Conservation (phyloP, 2,113 vertebrate genomes). For the Octodon degus region DNA sequence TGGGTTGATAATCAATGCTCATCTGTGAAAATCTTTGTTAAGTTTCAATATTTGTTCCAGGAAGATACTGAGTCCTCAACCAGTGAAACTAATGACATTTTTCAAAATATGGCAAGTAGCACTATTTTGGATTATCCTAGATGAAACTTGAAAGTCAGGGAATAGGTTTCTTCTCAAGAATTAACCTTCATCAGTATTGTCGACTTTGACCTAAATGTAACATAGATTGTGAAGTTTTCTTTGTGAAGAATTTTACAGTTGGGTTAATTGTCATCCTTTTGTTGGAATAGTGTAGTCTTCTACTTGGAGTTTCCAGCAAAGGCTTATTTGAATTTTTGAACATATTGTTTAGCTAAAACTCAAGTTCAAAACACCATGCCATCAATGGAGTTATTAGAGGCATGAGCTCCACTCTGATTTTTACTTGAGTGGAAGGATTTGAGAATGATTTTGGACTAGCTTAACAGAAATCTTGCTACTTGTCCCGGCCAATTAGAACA, state of each 20-base stretch:
- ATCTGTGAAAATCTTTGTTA: neutral
- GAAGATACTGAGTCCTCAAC: neutral
- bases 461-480: neutral
- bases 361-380: neutral
- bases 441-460: neutral
- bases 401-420: neutral
- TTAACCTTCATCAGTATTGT: neutral
- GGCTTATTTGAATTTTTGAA: neutral
- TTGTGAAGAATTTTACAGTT: neutral
- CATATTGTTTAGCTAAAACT: slow-evolving; percentile 21
- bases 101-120: slow-evolving; percentile 43
- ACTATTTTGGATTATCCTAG: neutral
- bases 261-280: neutral
- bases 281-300: neutral
- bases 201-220: neutral
- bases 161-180: neutral
- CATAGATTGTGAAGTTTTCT: slow-evolving; percentile 2
- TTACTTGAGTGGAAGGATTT: neutral
- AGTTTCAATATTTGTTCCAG: neutral
- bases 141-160: neutral
- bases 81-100: neutral
- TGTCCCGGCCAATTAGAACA: neutral
- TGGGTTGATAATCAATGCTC: neutral
- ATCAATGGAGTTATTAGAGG: neutral
- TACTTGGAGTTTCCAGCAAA: neutral